Percentiles rank a stretch among this genome's conserved stretches.
phyloP scores from a whole-genome alignment of 64 coral and sea anemone species.

The Platygyra sinensis region DNA sequence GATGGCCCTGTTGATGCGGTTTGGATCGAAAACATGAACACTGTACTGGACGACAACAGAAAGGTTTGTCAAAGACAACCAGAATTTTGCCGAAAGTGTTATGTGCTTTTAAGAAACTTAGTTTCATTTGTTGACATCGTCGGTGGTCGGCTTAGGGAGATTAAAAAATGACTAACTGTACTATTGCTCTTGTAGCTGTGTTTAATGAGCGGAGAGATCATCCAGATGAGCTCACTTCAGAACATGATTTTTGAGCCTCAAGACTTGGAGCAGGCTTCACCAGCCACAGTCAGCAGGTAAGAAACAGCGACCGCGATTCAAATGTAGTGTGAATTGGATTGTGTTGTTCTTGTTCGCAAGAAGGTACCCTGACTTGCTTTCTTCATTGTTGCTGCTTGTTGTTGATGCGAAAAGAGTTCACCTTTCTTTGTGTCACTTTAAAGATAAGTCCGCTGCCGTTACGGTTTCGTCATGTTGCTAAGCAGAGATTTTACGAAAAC shows the following conservation, averaged over 20 bases:
- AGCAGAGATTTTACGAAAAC: too few relatives aligned
- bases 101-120: too few relatives aligned
- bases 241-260: constrained; percentile 99
- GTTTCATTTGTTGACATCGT: too few relatives aligned
- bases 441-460: too few relatives aligned
- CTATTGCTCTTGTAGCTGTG: constrained; percentile 67
- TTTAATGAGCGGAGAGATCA: constrained; percentile 98
- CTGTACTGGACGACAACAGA: constrained; percentile 88
- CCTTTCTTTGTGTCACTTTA: too few relatives aligned
- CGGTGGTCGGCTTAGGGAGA: neutral
- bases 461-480: too few relatives aligned
- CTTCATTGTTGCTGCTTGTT: neutral
- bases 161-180: neutral
- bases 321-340: neutral
- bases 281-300: constrained; percentile 96
- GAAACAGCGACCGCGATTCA: neutral
- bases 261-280: constrained; percentile 94
- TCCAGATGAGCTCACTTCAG: constrained; percentile 92
- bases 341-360: neutral
- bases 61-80: constrained; percentile 44
- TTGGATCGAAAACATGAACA: constrained; percentile 99
- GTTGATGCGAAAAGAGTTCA: too few relatives aligned
- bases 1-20: constrained; percentile 97
- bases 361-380: neutral
- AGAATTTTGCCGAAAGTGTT: neutral